Base-by-base conservation (phyloP, 1,140 invertebrate species). In the Sinonovacula constricta region DNA sequence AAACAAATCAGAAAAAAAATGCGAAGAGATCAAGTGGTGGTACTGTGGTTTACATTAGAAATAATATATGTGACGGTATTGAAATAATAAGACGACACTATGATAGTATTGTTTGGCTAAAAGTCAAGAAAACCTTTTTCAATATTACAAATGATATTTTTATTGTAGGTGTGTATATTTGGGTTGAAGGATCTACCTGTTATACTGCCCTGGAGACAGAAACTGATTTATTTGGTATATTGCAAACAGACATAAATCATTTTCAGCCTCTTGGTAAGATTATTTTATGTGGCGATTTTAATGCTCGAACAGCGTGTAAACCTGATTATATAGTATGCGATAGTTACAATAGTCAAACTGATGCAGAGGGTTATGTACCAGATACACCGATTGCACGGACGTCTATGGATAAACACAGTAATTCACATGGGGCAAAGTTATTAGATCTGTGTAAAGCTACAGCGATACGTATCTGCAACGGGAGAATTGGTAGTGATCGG, bases 51-150 rank as follows among this genome's bases (percentile, higher is more conserved):
- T 63, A 26, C 39, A 10, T 24, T 30, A 63, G 31, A 28, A 49
- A 74, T 24, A 15, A 18, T 7, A 18, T 53, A 18, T 49, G 53
- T 63, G 56, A 74, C 31, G 26, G 45, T 18, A 56, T 74, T 30
- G 0, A 1, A 24, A 34, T 63, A 14, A 31, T 33, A 49, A n/a
- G 24, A 65, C 36, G 33, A n/a, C 12, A 31, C 26, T 24, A 14
- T n/a, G 57, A 63, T 49, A 63, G 39, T 49, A 49, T 74, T 39
- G n/a, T 74, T 49, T 74, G 70, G 70, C n/a, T 62, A 24, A 74
- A 74, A 62, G 24, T 74, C 22, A 15, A 36, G n/a, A 54, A 59
- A 15, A 24, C 4, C 12, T 62, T 30, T 33, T 62, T 62, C 30
- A 26, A 62, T 62, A 14, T 62, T n/a, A 26, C 15, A 28, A 33